Conservation (phyloP, 2,113 vertebrate genomes). For the Centropus unirufus region DNA sequence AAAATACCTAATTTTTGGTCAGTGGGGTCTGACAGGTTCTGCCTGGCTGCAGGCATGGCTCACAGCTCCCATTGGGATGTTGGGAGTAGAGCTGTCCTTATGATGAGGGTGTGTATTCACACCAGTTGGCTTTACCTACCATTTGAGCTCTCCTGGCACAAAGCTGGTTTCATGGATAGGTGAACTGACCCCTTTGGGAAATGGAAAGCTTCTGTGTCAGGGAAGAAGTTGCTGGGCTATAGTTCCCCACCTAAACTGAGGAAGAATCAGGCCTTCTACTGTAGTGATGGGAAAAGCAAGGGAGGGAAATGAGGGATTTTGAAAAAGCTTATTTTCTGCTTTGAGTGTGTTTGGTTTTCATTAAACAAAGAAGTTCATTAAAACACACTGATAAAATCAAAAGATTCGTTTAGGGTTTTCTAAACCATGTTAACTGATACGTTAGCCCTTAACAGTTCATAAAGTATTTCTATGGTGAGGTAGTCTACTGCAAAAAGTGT, state of each 20-base stretch:
- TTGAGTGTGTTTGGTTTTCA: slow-evolving; percentile 1
- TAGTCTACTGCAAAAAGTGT: not conserved
- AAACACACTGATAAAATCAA: not conserved
- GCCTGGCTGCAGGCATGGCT: rapidly evolving
- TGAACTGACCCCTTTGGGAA: not conserved
- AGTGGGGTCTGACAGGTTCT: not conserved
- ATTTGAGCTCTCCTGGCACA: rapidly evolving
- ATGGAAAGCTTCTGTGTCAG: not conserved
- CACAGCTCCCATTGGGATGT: rapidly evolving
- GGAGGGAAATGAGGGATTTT: not conserved
- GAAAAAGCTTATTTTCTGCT: not conserved
- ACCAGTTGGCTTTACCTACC: rapidly evolving
- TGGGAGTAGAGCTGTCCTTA: not conserved
- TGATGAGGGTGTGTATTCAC: rapidly evolving
- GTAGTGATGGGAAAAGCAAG: not conserved
- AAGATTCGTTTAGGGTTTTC: not conserved
- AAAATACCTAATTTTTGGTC: not conserved
- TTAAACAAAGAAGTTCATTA: slow-evolving; percentile 18
- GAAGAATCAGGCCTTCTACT: not conserved
- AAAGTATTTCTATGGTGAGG: not conserved
- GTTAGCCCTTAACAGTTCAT: not conserved
- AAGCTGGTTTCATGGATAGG: not conserved
- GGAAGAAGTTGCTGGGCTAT: not conserved
- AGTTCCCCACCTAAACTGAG: not conserved
- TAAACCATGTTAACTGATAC: not conserved